phyloP scores from a whole-genome alignment of 2,113 vertebrate genomes.

The Apodemus sylvaticus region DNA sequence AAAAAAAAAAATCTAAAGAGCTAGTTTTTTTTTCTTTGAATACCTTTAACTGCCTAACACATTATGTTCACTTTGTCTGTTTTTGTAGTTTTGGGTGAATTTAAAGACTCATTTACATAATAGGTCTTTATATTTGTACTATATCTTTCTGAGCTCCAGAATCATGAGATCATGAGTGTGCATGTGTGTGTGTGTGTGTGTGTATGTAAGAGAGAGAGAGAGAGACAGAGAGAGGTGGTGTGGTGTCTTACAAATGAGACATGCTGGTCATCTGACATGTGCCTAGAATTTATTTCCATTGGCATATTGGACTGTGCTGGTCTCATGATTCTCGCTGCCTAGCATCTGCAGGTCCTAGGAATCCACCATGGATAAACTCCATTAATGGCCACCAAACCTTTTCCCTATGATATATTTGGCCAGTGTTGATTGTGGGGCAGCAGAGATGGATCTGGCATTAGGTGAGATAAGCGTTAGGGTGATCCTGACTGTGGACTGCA shows the following conservation, averaged over 20 bases:
- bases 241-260: too few relatives aligned
- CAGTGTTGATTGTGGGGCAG: background rate
- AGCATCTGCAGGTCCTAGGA: background rate
- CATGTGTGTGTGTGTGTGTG: too few relatives aligned
- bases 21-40: background rate
- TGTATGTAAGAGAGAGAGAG: too few relatives aligned
- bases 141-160: background rate
- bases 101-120: background rate
- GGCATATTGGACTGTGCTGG: background rate
- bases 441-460: background rate
- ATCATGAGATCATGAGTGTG: too few relatives aligned
- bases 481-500: background rate
- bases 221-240: too few relatives aligned
- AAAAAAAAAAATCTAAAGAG: background rate
- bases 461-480: background rate
- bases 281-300: too few relatives aligned
- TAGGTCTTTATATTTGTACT: background rate
- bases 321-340: background rate
- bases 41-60: background rate
- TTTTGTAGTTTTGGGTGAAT: background rate
- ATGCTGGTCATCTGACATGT: too few relatives aligned
- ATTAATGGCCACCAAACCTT: background rate
- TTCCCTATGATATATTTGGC: background rate
- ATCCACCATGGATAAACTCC: too few relatives aligned
- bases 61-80: background rate